Evolutionary conservation across 2,888 invertebrate genomes (phyloP).

Genomic region (Hyposoter didymator): DNA sequence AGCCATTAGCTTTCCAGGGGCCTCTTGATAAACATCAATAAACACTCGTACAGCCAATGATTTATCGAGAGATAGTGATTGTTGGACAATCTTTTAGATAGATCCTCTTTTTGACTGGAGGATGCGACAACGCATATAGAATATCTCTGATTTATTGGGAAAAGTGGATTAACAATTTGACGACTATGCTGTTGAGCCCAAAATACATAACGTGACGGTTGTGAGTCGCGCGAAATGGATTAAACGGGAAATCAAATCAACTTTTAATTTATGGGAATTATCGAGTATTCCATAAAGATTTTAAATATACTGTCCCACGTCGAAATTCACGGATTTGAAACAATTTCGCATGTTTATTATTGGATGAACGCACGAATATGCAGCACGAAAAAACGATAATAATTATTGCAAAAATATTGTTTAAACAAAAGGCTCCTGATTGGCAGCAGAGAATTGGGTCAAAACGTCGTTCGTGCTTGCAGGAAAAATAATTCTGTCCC

Average conservation of each 20-base stretch:
- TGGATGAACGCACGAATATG: no score
- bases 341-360: not conserved
- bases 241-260: slow-evolving; percentile 7
- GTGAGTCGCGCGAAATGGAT: not conserved
- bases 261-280: not conserved
- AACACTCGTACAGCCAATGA: not conserved
- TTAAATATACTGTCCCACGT: not conserved
- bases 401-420: not conserved
- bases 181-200: slow-evolving; percentile 8
- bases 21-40: slow-evolving; percentile 1
- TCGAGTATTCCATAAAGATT: not conserved
- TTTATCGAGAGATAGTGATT: slow-evolving; percentile 14
- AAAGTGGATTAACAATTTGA: slow-evolving; percentile 33
- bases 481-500: not conserved
- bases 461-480: not conserved
- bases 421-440: not conserved
- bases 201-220: slow-evolving; percentile 26
- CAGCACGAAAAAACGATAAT: not conserved
- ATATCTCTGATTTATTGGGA: slow-evolving; percentile 24
- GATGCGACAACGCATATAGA: not conserved
- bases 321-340: not conserved
- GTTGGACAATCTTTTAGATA: not conserved
- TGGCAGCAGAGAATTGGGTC: not conserved
- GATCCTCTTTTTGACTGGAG: slow-evolving; percentile 11
- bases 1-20: not conserved